These are phyloP conservation scores for Sebastes flavidus DNA, from an alignment of 2,797 vertebrate genomes.

Conservation along the genomic window DNA sequence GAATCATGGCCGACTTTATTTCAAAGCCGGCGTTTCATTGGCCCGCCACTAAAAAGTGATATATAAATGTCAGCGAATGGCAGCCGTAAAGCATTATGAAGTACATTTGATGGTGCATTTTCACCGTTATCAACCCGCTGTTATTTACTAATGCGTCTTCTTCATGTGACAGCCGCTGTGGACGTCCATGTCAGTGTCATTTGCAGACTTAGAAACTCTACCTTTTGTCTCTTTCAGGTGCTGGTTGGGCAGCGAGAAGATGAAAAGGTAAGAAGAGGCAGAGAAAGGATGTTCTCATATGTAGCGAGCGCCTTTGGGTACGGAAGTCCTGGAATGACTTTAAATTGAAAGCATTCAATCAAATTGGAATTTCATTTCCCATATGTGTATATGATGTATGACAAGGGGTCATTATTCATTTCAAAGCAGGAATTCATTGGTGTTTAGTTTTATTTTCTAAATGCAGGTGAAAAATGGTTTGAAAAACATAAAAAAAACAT, in stretches of 20 bases:
- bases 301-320: conserved; percentile 28
- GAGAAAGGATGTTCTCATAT: conserved; percentile 46
- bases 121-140: conserved; percentile 77
- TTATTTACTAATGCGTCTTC: conserved; percentile 82
- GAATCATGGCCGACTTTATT: conserved; percentile 87
- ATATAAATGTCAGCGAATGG: conserved; percentile 85
- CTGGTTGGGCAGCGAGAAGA: background rate
- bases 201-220: background rate
- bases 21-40: conserved; percentile 83
- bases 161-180: conserved; percentile 49
- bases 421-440: background rate
- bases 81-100: conserved; percentile 81
- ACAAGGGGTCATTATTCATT: conserved; percentile 14
- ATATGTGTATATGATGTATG: conserved; percentile 13
- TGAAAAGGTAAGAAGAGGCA: background rate
- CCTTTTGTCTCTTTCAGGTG: conserved; percentile 48
- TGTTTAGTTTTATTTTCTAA: background rate
- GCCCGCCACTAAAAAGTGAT: conserved; percentile 84
- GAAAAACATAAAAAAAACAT: background rate
- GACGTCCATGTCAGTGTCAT: background rate
- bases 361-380: conserved; percentile 67
- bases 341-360: conserved; percentile 72
- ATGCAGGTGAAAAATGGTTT: background rate
- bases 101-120: conserved; percentile 82
- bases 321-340: conserved; percentile 33